Conservation (phyloP, 2,888 invertebrate genomes). For the Yponomeuta malinellus region DNA sequence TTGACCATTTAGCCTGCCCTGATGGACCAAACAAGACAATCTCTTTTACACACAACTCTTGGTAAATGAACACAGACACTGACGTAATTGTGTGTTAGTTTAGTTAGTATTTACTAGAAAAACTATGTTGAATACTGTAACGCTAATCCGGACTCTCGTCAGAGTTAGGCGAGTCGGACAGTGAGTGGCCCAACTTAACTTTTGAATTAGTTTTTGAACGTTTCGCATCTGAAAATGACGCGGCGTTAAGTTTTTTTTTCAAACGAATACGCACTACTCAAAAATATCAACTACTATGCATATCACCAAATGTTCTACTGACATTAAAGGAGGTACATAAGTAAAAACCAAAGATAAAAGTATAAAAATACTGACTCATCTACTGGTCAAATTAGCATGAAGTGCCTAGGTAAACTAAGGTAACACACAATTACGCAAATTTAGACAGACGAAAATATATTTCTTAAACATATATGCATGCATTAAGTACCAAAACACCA, state of each 20-base stretch:
- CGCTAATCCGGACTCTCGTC: constrained; percentile 27
- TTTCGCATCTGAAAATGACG: constrained; percentile 63
- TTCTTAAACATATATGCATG: not conserved
- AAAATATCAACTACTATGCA: not conserved
- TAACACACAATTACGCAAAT: constrained; percentile 67
- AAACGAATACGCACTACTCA: constrained; percentile 13
- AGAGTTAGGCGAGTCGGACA: constrained; percentile 39
- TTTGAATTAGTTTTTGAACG: constrained; percentile 19
- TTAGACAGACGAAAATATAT: constrained; percentile 27
- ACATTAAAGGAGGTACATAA: not conserved
- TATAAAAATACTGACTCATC: constrained; percentile 20
- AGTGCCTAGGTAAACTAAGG: constrained; percentile 22
- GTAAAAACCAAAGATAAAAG: not conserved
- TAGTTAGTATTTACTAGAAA: constrained; percentile 17
- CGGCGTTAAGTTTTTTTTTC: constrained; percentile 28
- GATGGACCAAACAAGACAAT: constrained; percentile 54
- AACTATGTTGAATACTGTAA: not conserved
- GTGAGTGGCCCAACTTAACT: constrained; percentile 47
- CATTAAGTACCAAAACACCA: not conserved
- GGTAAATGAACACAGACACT: constrained; percentile 34
- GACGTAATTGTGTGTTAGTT: constrained; percentile 63
- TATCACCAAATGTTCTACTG: not conserved
- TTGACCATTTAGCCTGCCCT: constrained; percentile 50
- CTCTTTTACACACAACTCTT: constrained; percentile 39
- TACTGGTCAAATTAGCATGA: constrained; percentile 10